phyloP scores from a whole-genome alignment of 2,888 invertebrate genomes.

The Drosophila mettleri region DNA sequence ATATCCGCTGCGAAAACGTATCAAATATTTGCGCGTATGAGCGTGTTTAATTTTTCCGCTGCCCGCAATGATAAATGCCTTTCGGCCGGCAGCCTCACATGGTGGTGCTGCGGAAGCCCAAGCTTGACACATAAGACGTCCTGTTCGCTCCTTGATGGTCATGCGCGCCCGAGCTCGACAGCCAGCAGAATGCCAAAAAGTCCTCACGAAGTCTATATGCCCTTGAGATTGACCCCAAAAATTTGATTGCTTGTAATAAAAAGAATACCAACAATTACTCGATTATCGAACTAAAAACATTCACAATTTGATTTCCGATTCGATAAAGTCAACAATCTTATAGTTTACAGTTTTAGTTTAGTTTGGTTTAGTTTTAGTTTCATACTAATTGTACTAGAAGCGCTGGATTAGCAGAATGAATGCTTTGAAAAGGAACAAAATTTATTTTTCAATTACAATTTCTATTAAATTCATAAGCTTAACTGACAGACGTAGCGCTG shows the following conservation, averaged over 20 bases:
- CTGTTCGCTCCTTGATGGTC: conserved; percentile 44
- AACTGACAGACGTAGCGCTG: too few relatives aligned
- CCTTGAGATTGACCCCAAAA: not conserved
- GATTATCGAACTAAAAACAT: too few relatives aligned
- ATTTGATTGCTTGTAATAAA: not conserved
- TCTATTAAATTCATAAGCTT: too few relatives aligned
- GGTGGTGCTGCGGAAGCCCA: conserved; percentile 61
- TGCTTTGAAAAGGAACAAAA: too few relatives aligned
- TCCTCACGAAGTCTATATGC: conserved; percentile 10
- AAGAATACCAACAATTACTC: not conserved
- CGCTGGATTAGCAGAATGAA: too few relatives aligned
- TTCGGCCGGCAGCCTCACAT: conserved; percentile 30
- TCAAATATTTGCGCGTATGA: conserved; percentile 36
- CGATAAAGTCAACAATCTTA: too few relatives aligned
- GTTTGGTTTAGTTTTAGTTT: too few relatives aligned
- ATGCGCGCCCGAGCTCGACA: too few relatives aligned
- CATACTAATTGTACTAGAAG: too few relatives aligned
- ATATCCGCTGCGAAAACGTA: conserved; percentile 82
- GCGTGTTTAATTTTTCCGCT: conserved; percentile 71
- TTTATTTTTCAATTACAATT: too few relatives aligned
- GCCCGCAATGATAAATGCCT: conserved; percentile 69
- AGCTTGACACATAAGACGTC: conserved; percentile 73
- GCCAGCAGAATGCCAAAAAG: not conserved
- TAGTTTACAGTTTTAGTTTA: too few relatives aligned
- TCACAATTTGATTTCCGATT: too few relatives aligned